Base-by-base conservation (phyloP, 2,888 invertebrate species). In the Rhingia rostrata region DNA sequence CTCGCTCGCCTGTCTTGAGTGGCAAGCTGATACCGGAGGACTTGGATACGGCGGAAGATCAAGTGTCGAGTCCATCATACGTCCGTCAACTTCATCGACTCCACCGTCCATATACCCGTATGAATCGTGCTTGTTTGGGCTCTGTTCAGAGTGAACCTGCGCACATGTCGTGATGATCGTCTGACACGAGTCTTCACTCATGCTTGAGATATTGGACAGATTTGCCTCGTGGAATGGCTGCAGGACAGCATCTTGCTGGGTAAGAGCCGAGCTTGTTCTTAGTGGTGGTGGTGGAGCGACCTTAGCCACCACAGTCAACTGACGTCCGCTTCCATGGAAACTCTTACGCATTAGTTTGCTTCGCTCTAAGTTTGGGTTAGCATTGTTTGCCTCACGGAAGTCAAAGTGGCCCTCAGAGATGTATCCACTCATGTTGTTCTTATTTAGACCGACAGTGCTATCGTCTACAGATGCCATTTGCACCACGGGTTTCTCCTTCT, bases 321-420 rank as follows among this genome's bases (percentile, higher is more conserved):
- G 95, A 89, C 96, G 95, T 0, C 96, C 96, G 89, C 96, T 97
- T 49, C 96, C 96, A 88, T 97, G 96, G 90, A 97, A 96, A 90
- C 96, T 97, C 90, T 97, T 97, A 87, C 97, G 93, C 97, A 97
- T 97, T 77, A 97, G 92, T 88, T 96, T 96, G 91, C 97, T 97
- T 85, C 96, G 93, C 90, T 97, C 97, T 69, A 97, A 93, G 90
- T 96, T 97, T 0, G 97, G 96, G 91, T 97, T 96, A 37, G 95
- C 94, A 39, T 93, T 93, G 37, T 79, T 86, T 77, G 92, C 92
- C 12, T 93, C 93, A 63, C 90, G 93, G 88, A 95, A 96, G 88
- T 97, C 97, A 78, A 97, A 92, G 90, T 97, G 97, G 0, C 97
- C 97, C 91, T 97, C 97, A 0, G 97, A 97, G 86, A 97, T 92